A percentile compares a stretch with the other conserved stretches of the same genome.
Evolutionary conservation across 2,113 vertebrate species (phyloP).

Genomic region (Brevimyrus niger): DNA sequence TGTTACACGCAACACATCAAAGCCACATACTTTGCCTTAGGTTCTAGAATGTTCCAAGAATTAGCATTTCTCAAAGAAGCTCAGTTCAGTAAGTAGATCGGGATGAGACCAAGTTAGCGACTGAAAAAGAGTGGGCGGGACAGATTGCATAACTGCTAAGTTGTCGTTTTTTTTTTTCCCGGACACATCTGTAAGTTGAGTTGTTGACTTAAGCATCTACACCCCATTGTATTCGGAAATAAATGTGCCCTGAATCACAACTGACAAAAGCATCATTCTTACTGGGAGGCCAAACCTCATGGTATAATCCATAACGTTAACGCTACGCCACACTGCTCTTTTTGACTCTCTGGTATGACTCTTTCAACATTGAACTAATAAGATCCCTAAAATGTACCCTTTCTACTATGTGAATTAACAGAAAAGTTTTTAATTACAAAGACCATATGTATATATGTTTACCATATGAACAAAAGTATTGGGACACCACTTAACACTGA

Average conservation of each 20-base stretch:
- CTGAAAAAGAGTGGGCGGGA: background rate
- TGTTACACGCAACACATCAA: background rate
- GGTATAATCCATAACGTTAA: background rate
- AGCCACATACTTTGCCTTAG: background rate
- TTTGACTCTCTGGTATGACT: background rate
- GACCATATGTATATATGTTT: background rate
- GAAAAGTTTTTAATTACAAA: background rate
- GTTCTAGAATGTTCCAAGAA: background rate
- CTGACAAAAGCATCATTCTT: background rate
- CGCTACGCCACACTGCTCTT: background rate
- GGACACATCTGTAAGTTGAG: background rate
- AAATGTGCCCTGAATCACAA: background rate
- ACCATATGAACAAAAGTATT: background rate
- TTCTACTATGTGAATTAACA: background rate
- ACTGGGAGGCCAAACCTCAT: background rate
- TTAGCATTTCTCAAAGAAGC: background rate
- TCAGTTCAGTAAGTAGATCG: background rate
- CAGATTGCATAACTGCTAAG: background rate
- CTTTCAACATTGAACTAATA: background rate
- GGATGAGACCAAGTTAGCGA: background rate
- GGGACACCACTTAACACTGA: background rate
- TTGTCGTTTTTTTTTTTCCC: background rate
- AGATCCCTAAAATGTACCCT: background rate
- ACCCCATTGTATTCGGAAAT: background rate
- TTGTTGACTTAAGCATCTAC: background rate